Percentiles rank a stretch among this genome's conserved stretches.
These are phyloP conservation scores for Cyclophora punctaria DNA, from an alignment of 2,888 invertebrate species.

Conservation along the genomic window DNA sequence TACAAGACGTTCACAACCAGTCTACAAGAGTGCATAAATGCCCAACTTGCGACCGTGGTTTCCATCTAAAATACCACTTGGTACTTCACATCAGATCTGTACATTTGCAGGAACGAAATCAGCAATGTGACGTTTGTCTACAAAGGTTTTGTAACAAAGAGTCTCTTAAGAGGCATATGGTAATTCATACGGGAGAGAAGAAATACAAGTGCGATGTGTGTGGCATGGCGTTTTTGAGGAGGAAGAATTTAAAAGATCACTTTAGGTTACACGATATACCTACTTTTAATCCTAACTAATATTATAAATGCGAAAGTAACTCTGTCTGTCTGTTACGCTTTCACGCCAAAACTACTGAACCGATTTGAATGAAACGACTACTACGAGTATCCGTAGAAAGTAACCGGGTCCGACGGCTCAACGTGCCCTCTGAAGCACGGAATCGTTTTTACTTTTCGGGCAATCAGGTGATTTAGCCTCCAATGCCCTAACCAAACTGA, in stretches of 20 bases:
- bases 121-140: slow-evolving; percentile 69
- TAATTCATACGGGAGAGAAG: slow-evolving; percentile 72
- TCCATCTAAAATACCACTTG: slow-evolving; percentile 61
- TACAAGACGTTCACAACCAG: slow-evolving; percentile 65
- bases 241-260: slow-evolving; percentile 65
- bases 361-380: too few relatives aligned
- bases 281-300: too few relatives aligned
- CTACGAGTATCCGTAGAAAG: too few relatives aligned
- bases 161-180: slow-evolving; percentile 72
- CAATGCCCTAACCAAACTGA: too few relatives aligned
- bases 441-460: too few relatives aligned
- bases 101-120: slow-evolving; percentile 65
- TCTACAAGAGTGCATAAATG: slow-evolving; percentile 64
- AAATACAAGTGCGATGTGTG: slow-evolving; percentile 73
- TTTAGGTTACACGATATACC: slow-evolving; percentile 53
- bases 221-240: slow-evolving; percentile 62
- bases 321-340: too few relatives aligned
- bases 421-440: too few relatives aligned
- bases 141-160: slow-evolving; percentile 73
- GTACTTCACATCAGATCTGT: slow-evolving; percentile 62
- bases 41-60: slow-evolving; percentile 58
- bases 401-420: too few relatives aligned
- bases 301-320: too few relatives aligned
- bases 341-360: too few relatives aligned
- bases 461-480: too few relatives aligned